Conservation (phyloP, 2,888 invertebrate genomes). For the Pherbina coryleti region DNA sequence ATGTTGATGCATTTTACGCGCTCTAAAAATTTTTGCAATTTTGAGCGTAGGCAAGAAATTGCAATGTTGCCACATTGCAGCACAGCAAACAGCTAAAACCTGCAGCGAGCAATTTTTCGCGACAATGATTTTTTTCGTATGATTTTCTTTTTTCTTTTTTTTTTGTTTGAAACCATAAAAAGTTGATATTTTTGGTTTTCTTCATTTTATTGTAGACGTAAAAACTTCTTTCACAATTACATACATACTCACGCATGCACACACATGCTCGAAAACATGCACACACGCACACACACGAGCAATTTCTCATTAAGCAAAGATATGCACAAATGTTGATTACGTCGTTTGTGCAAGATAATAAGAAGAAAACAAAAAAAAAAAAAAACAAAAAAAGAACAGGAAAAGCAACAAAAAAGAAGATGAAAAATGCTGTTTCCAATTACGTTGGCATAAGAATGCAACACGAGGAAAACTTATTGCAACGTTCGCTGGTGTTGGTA, state of each 20-base stretch:
- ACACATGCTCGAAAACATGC: not conserved
- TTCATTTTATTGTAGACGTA: too few relatives aligned
- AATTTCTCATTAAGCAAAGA: conserved; percentile 32
- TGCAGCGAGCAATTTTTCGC: too few relatives aligned
- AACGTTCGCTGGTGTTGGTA: not conserved
- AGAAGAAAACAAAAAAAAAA: not conserved
- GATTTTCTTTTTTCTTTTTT: not conserved
- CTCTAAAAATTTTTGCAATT: too few relatives aligned
- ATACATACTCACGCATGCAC: not conserved
- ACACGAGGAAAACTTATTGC: not conserved
- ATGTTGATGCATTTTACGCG: too few relatives aligned
- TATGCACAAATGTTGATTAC: conserved; percentile 31
- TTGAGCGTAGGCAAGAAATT: too few relatives aligned
- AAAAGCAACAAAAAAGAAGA: conserved; percentile 29
- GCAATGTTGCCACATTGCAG: too few relatives aligned
- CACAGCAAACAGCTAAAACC: too few relatives aligned
- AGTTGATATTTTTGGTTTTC: conserved; percentile 14
- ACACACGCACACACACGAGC: not conserved
- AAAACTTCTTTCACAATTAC: not conserved
- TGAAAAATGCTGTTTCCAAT: conserved; percentile 14
- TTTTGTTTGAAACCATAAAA: not conserved
- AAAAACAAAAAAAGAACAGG: not conserved
- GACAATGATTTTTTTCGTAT: too few relatives aligned
- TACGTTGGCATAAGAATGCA: conserved; percentile 6
- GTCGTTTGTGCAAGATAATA: conserved; percentile 16